Percentiles rank a stretch among this genome's conserved stretches.
Evolutionary conservation across 1,140 invertebrate species (phyloP).

Genomic region (Chironomus striatipennis): DNA sequence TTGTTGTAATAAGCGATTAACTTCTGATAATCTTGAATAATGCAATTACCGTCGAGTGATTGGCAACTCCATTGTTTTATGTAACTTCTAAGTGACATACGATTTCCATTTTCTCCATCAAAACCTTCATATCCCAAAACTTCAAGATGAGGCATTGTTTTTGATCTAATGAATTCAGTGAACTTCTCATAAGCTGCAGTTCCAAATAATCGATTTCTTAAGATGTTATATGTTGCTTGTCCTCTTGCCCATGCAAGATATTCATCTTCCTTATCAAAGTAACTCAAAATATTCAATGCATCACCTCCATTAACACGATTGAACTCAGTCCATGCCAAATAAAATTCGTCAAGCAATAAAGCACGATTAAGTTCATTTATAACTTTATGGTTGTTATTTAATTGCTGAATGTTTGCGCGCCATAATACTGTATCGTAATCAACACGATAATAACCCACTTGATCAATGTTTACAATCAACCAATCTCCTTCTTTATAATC

Average conservation of each 20-base stretch:
- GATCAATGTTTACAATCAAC: neutral
- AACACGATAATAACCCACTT: conserved; percentile 49
- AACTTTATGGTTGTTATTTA: conserved; percentile 35
- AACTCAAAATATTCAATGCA: neutral
- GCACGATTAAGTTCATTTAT: conserved; percentile 54
- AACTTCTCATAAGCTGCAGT: neutral
- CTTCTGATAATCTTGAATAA: neutral
- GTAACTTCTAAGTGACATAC: neutral
- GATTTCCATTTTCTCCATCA: neutral
- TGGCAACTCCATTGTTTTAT: neutral
- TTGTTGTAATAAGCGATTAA: neutral
- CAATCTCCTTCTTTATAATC: conserved; percentile 28
- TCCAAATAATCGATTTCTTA: neutral
- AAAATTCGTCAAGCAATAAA: conserved; percentile 47
- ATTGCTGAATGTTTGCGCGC: conserved; percentile 42
- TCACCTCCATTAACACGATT: neutral
- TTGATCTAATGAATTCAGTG: neutral
- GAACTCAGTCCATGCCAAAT: neutral
- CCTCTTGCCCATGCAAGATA: neutral
- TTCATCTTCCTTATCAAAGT: neutral
- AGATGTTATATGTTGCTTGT: neutral
- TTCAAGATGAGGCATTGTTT: neutral
- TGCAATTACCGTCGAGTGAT: neutral
- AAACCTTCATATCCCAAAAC: neutral
- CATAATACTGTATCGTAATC: conserved; percentile 50